phyloP scores from a whole-genome alignment of 2,797 vertebrate genomes.

The Sorex maritimensis region DNA sequence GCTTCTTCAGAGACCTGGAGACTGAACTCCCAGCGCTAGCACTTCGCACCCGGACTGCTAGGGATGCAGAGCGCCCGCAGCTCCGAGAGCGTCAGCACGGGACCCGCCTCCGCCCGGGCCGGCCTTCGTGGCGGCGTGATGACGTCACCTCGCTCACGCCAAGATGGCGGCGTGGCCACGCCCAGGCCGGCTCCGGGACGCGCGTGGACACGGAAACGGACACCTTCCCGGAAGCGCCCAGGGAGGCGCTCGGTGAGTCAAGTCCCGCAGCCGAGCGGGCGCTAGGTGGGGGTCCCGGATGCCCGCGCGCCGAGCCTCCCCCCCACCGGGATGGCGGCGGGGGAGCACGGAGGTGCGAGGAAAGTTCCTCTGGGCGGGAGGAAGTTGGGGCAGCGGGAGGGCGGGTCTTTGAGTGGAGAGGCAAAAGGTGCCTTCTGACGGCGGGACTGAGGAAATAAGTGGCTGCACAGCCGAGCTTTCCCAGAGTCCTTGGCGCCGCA shows the following conservation, averaged over 20 bases:
- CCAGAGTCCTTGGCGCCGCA: background rate
- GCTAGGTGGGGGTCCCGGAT: too few relatives aligned
- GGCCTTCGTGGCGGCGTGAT: background rate
- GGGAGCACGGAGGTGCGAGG: background rate
- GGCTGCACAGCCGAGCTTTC: background rate
- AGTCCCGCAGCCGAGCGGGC: accelerated
- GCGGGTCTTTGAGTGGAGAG: background rate
- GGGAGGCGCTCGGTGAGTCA: background rate
- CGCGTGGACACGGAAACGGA: background rate
- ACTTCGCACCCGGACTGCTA: too few relatives aligned
- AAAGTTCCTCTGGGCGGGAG: background rate
- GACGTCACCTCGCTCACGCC: slow-evolving; percentile 29
- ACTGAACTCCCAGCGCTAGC: too few relatives aligned
- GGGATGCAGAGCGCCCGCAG: too few relatives aligned
- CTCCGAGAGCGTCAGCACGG: too few relatives aligned
- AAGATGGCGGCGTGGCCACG: background rate
- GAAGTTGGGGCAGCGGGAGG: background rate
- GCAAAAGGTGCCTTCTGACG: background rate
- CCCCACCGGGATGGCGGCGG: background rate
- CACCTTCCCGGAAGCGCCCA: background rate
- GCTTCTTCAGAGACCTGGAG: background rate
- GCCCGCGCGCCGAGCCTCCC: background rate
- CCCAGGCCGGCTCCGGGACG: slow-evolving; percentile 42
- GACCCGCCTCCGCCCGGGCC: background rate
- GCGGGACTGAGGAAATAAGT: background rate